Evolutionary conservation across 2,888 invertebrate genomes (phyloP), one percentile per base, ranked within the genome.

Genomic region (Allacma fusca): DNA sequence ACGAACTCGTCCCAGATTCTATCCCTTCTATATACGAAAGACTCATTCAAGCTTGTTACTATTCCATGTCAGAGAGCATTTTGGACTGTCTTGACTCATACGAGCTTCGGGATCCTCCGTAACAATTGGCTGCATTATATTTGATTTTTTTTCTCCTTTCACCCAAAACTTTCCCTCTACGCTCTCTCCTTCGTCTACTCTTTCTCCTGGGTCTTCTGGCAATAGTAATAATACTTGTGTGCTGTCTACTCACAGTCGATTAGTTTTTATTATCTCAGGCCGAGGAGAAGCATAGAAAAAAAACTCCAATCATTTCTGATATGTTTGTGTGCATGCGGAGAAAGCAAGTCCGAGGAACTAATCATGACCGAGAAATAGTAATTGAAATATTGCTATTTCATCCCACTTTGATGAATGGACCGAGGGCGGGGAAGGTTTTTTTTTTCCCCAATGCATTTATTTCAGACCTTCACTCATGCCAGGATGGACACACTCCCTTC

Each of bases 251-350:
- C 59, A 57, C 59, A 59, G 29, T 59, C 34, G 59, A 72, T 62
- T 72, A 72, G 59, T 57, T 72, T 72, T 72, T 72, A 72, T 72
- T 70, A 50, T 50, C 70, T 50, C 26, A 50, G 19, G 16, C 50
- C n/a, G 16, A 9, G 50, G 7, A 50, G n/a, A 2, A 50, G 50
- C 2, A 50, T 34, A 9, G 57, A 62, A 24, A 16, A n/a, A 12
- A 62, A 62, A 12, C 24, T 62, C 62, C 62, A 62, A 23, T 24
- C 62, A 62, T 26, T 62, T 62, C 62, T 62, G 23, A 24, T 23
- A 24, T 26, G 26, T 7, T 24, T 4, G 62, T 12, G 19, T 62
- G 62, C 24, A 62, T 23, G 23, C 2, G 4, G 62, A 12, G 26
- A 12, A 24, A 21, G 23, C 12, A 50, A 26, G 4, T 19, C 23